A percentile compares a stretch with the other conserved stretches of the same genome.
phyloP scores from a whole-genome alignment of 2,797 vertebrate species.

The Protosalanx chinensis region DNA sequence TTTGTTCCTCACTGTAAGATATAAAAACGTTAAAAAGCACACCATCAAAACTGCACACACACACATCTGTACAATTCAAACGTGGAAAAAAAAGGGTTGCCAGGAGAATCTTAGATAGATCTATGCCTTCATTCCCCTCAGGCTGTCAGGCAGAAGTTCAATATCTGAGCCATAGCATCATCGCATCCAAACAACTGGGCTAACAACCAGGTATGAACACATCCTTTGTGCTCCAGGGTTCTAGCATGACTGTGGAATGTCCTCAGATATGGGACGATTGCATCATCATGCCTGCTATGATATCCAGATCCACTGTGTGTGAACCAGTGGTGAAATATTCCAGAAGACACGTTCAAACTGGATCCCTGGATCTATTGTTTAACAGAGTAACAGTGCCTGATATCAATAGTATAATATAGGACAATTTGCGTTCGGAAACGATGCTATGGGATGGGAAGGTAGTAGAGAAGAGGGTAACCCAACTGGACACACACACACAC shows the following conservation, averaged over 20 bases:
- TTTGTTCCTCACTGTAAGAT: background rate
- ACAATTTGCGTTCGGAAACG: no score
- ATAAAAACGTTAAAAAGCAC: background rate
- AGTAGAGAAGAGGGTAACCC: background rate
- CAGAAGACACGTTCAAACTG: background rate
- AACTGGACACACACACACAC: background rate
- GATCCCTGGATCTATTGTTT: no score
- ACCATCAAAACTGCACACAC: background rate
- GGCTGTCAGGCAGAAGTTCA: slow-evolving; percentile 27
- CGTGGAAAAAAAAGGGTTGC: no score
- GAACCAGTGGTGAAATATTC: background rate
- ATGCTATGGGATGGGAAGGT: background rate
- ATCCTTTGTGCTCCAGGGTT: slow-evolving; percentile 33
- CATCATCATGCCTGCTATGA: slow-evolving; percentile 20
- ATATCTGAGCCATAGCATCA: slow-evolving; percentile 39
- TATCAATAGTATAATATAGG: background rate
- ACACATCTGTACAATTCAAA: background rate
- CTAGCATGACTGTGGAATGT: slow-evolving; percentile 43
- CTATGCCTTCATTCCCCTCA: background rate
- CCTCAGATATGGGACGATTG: slow-evolving; percentile 46
- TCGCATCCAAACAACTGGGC: slow-evolving; percentile 46
- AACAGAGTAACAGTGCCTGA: background rate
- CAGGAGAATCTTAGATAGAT: no score
- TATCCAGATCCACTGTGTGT: background rate
- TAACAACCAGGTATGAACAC: slow-evolving; percentile 41